Evolutionary conservation across 2,797 vertebrate genomes (phyloP), one percentile per base, ranked within the genome.

Genomic region (Sebastes cheni): DNA sequence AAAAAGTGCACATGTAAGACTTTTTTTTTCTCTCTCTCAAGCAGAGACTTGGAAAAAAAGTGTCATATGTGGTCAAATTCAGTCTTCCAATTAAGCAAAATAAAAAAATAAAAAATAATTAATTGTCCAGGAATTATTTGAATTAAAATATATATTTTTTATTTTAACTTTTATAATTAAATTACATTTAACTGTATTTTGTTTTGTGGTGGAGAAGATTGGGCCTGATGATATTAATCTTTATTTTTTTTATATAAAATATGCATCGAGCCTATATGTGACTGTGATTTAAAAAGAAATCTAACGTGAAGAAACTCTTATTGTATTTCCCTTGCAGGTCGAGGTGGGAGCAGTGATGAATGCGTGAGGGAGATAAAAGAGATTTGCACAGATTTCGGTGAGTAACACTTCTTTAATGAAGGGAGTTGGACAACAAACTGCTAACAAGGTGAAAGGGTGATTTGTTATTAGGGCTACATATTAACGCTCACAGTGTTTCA

Each of bases 1-100:
- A 95, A 84, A 52, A 96, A 96, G 93, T 97, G 95, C 95, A 93
- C 93, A 91, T 93, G 93, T 80, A 91, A 75, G 92, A 92, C 80
- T 92, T 96, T 94, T 94, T 68, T 67, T 79, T 92, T 94, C 67
- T 42, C 34, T 77, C 68, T 75, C 34, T 81, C 74, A 80, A 80
- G 78, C 70, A 74, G 30, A 50, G 13, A 30, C 64, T 68, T 62
- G 13, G 18, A 16, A 6, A 32, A 46, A 8, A 59, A 50, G 23
- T 13, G 11, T 55, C 34, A 77, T 34, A 36, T 74, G n/a, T 75
- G 30, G 14, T 71, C 22, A 22, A 34, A 32, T 12, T 23, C 7
- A 62, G 12, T 65, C n/a, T 29, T 56, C 0, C 2, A 34, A 20
- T 58, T 29, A 8, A 10, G 2, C 16, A 1, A 14, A 77, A 59